A percentile compares a stretch with the other conserved stretches of the same genome.
Conservation (phyloP, 2,113 vertebrate species). For the Sturnira hondurensis region DNA sequence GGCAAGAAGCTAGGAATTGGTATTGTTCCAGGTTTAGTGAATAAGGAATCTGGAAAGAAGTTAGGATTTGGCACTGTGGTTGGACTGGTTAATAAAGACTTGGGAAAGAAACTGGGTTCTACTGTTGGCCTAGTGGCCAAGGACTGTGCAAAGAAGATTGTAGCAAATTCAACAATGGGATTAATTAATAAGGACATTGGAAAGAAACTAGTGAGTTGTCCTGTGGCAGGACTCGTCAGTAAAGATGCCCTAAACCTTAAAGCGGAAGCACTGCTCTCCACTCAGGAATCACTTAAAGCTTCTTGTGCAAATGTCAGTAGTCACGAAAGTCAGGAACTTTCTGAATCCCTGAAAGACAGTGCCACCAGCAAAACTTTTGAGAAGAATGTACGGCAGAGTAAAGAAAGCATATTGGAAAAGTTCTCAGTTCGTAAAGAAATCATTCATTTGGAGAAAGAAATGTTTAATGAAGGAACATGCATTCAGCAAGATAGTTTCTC, state of each 20-base stretch:
- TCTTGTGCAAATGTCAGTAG: slow-evolving; percentile 72
- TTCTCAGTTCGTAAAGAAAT: slow-evolving; percentile 81
- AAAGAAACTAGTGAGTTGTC: slow-evolving; percentile 70
- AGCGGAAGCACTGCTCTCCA: slow-evolving; percentile 71
- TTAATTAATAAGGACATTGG: slow-evolving; percentile 70
- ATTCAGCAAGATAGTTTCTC: slow-evolving; percentile 77
- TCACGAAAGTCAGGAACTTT: slow-evolving; percentile 76
- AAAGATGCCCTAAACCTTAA: slow-evolving; percentile 80
- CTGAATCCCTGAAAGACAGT: slow-evolving; percentile 78
- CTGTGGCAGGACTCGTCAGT: slow-evolving; percentile 68
- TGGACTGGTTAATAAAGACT: slow-evolving; percentile 79
- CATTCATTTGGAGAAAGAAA: slow-evolving; percentile 77
- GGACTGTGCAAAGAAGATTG: slow-evolving; percentile 74
- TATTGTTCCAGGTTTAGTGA: slow-evolving; percentile 69
- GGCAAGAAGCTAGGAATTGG: slow-evolving; percentile 72
- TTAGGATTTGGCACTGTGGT: slow-evolving; percentile 69
- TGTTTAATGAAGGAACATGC: slow-evolving; percentile 76
- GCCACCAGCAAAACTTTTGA: slow-evolving; percentile 78
- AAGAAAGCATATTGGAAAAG: slow-evolving; percentile 82
- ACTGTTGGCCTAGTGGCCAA: slow-evolving; percentile 70
- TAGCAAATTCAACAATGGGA: slow-evolving; percentile 66
- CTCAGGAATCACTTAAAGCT: slow-evolving; percentile 78
- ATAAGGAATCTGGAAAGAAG: slow-evolving; percentile 73
- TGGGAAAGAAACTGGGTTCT: slow-evolving; percentile 80
- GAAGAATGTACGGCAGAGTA: slow-evolving; percentile 80